phyloP scores from a whole-genome alignment of 2,888 invertebrate species.

The Ariolimax columbianus region DNA sequence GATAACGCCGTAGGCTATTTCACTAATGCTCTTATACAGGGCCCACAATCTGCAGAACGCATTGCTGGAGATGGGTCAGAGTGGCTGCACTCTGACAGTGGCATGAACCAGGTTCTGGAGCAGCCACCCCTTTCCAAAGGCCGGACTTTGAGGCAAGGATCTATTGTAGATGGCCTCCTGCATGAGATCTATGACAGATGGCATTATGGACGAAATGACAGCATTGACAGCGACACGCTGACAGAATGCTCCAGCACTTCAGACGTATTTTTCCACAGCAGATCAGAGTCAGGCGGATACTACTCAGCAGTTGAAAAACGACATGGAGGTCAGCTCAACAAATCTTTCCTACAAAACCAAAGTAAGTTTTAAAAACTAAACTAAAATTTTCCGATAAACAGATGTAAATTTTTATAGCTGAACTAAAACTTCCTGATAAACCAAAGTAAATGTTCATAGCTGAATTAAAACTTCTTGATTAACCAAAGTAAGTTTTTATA shows the following conservation, averaged over 20 bases:
- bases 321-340: slow-evolving; percentile 63
- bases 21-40: neutral
- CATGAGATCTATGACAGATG: slow-evolving; percentile 77
- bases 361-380: slow-evolving; percentile 65
- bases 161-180: slow-evolving; percentile 76
- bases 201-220: slow-evolving; percentile 71
- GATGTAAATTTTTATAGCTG: no score
- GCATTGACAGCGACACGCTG: slow-evolving; percentile 78
- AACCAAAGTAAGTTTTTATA: no score
- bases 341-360: slow-evolving; percentile 70
- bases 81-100: neutral
- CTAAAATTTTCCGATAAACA: no score
- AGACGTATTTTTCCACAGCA: slow-evolving; percentile 67
- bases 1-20: slow-evolving; percentile 1
- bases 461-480: no score
- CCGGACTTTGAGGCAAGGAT: slow-evolving; percentile 57
- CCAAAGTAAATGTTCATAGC: no score
- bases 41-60: neutral
- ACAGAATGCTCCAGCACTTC: slow-evolving; percentile 77
- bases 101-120: neutral
- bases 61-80: neutral
- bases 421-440: no score
- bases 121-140: neutral
- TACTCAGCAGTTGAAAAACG: slow-evolving; percentile 59
- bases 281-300: slow-evolving; percentile 52